Evolutionary conservation across 2,113 vertebrate genomes (phyloP).

Genomic region (Otis tarda): DNA sequence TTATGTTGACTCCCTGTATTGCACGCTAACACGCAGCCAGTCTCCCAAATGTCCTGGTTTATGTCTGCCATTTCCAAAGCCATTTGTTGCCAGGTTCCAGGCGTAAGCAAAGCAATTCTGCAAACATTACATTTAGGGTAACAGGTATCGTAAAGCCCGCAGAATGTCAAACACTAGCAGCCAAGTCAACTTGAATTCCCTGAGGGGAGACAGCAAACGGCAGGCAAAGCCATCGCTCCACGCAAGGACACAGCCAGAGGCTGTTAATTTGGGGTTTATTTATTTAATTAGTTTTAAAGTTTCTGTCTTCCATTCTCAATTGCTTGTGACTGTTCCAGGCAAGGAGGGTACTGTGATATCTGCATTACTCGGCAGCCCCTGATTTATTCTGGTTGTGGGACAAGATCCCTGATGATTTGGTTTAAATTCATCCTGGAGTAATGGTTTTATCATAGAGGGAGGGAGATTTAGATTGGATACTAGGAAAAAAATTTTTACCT

Average conservation of each 20-base stretch:
- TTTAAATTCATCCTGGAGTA: neutral
- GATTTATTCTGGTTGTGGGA: slow-evolving; percentile 13
- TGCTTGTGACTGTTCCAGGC: neutral
- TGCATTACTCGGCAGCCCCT: neutral
- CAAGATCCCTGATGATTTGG: neutral
- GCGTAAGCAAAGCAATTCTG: slow-evolving; percentile 3
- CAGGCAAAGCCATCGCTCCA: neutral
- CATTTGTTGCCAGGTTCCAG: slow-evolving; percentile 36
- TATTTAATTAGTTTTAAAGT: neutral
- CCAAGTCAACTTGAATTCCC: slow-evolving; percentile 31
- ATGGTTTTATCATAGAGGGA: no score
- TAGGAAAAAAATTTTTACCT: no score
- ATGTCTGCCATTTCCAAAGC: neutral
- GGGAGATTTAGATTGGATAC: no score
- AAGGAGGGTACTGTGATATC: neutral
- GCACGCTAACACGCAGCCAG: neutral
- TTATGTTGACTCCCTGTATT: neutral
- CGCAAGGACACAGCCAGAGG: neutral
- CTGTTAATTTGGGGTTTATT: neutral
- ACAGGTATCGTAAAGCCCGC: neutral
- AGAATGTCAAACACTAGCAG: slow-evolving; percentile 3
- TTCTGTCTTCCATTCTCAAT: slow-evolving; percentile 30
- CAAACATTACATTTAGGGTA: slow-evolving; percentile 28
- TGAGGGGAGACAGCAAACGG: neutral
- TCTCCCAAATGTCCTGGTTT: neutral